These are phyloP conservation scores for Acanthoscelides obtectus DNA, from an alignment of 2,888 invertebrate genomes.

Conservation along the genomic window DNA sequence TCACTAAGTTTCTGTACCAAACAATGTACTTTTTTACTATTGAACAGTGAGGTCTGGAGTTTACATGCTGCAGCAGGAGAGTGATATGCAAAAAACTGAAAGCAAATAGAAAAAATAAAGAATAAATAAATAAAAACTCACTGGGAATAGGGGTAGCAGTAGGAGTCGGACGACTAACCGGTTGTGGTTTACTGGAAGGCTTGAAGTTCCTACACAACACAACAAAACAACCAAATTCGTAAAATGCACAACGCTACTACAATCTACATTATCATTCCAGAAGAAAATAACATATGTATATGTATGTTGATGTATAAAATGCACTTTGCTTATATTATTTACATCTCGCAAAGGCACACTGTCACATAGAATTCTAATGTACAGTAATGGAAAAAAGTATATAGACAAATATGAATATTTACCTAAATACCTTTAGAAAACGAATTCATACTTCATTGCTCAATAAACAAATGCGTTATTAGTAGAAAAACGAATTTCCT, in stretches of 20 bases:
- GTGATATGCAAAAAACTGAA: slow-evolving; percentile 7
- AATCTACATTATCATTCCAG: not conserved
- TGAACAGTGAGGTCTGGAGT: no score
- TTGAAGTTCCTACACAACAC: slow-evolving; percentile 55
- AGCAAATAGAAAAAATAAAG: slow-evolving; percentile 31
- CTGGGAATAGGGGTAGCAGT: slow-evolving; percentile 46
- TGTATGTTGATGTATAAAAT: not conserved
- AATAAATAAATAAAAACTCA: slow-evolving; percentile 48
- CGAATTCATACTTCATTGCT: no score
- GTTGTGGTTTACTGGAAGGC: slow-evolving; percentile 51
- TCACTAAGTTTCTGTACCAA: no score
- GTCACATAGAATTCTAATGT: not conserved
- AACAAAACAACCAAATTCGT: slow-evolving; percentile 19
- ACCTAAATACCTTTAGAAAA: no score
- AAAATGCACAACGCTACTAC: not conserved
- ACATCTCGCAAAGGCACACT: no score
- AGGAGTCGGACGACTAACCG: slow-evolving; percentile 47
- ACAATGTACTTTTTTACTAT: no score
- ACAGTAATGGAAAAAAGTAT: no score
- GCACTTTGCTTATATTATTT: no score
- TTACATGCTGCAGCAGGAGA: not conserved
- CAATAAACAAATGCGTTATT: no score
- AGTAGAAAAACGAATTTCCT: no score
- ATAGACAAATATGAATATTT: no score
- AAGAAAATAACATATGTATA: not conserved